Conservation (phyloP, 2,113 vertebrate species). For the Chionomys nivalis region DNA sequence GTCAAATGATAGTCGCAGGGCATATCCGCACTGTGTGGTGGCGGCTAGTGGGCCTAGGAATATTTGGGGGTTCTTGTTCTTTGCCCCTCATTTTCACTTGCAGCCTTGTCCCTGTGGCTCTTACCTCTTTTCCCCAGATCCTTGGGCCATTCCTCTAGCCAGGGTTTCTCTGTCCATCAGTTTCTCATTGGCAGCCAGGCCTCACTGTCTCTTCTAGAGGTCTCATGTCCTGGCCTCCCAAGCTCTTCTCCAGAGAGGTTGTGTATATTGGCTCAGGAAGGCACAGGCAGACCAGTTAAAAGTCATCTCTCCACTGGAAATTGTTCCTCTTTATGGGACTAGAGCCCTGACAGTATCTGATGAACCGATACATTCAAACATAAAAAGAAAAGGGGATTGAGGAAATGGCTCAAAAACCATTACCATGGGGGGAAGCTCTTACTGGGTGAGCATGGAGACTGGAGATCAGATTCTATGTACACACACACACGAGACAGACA, state of each 20-base stretch:
- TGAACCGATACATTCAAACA: neutral
- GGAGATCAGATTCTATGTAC: neutral
- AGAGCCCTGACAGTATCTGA: neutral
- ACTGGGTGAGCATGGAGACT: neutral
- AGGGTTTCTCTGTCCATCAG: neutral
- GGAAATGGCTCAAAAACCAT: neutral
- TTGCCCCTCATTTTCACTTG: neutral
- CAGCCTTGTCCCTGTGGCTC: neutral
- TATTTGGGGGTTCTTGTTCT: neutral
- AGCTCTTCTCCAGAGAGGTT: neutral
- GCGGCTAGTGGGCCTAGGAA: neutral
- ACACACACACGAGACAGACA: neutral
- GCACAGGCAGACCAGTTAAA: neutral
- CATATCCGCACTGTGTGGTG: neutral
- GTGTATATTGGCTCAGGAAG: neutral
- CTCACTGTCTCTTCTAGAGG: neutral
- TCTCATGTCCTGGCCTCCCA: neutral
- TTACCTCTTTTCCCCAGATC: neutral
- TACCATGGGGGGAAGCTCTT: neutral
- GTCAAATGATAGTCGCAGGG: neutral
- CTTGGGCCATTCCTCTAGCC: conserved; percentile 14
- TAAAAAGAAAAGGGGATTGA: neutral
- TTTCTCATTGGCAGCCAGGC: neutral
- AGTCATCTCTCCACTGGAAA: neutral
- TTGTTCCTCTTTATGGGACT: neutral